Conservation (phyloP, 2,888 invertebrate species). For the Morpho deidamia region DNA sequence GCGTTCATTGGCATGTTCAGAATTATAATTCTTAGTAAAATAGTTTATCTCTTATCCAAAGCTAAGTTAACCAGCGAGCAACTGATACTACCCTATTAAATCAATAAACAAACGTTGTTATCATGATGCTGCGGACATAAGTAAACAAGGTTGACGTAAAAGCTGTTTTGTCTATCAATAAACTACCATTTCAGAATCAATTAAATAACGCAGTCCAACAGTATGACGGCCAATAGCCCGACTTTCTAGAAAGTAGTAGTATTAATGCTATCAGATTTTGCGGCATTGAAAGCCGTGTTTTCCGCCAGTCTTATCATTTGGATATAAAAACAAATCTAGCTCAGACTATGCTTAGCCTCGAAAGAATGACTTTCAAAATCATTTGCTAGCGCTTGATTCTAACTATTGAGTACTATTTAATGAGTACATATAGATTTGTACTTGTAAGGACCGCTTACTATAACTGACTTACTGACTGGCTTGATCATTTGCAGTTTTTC, state of each 20-base stretch:
- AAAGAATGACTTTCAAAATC: no score
- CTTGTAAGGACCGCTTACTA: no score
- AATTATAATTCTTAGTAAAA: no score
- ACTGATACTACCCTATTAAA: neutral
- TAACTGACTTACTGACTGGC: no score
- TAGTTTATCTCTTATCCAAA: no score
- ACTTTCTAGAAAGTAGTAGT: conserved; percentile 26
- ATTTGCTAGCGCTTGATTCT: no score
- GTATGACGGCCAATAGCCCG: conserved; percentile 17
- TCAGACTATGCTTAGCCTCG: conserved; percentile 24
- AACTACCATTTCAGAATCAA: conserved; percentile 3
- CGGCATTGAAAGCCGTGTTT: conserved; percentile 42
- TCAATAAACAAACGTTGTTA: neutral
- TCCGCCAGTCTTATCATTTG: conserved; percentile 42
- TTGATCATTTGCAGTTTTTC: no score
- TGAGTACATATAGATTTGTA: no score
- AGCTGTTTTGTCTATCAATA: neutral
- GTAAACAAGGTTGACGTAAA: neutral
- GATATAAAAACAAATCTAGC: conserved; percentile 60
- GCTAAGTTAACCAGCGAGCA: neutral
- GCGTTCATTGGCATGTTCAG: no score
- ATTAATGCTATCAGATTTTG: conserved; percentile 37
- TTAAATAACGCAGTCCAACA: conserved; percentile 10
- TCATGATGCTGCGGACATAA: no score
- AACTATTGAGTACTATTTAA: no score